phyloP scores from a whole-genome alignment of 2,888 invertebrate species.

The Mechanitis messenoides region DNA sequence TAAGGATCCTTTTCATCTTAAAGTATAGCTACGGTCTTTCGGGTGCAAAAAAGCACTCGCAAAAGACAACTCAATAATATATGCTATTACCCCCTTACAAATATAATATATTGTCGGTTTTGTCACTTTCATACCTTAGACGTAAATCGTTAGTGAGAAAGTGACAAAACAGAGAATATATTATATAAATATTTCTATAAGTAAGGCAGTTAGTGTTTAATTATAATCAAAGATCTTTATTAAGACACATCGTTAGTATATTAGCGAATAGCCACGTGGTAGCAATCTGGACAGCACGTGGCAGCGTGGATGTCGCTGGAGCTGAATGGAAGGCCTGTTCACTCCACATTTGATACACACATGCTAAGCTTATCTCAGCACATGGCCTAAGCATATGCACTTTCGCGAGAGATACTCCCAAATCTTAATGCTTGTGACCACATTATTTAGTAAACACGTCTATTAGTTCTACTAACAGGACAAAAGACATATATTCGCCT shows the following conservation, averaged over 20 bases:
- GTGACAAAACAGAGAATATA: too few species aligned
- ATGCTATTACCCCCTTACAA: too few species aligned
- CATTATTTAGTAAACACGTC: not conserved
- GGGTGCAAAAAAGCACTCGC: too few species aligned
- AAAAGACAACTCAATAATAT: too few species aligned
- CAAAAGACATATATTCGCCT: not conserved
- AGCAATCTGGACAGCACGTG: conserved; percentile 63
- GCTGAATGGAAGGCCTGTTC: conserved; percentile 64
- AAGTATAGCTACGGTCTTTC: too few species aligned
- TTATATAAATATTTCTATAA: not conserved
- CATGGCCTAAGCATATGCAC: conserved; percentile 30
- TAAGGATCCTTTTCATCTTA: too few species aligned
- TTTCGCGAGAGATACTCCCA: conserved; percentile 22
- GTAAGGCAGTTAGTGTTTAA: not conserved
- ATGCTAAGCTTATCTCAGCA: conserved; percentile 36
- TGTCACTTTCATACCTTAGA: too few species aligned
- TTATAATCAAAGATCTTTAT: conserved; percentile 31
- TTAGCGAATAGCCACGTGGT: conserved; percentile 41
- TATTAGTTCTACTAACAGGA: not conserved
- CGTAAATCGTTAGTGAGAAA: too few species aligned
- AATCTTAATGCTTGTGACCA: conserved; percentile 1
- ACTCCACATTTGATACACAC: conserved; percentile 54
- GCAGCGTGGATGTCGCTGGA: conserved; percentile 37
- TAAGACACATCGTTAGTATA: conserved; percentile 32
- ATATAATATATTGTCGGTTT: too few species aligned